Evolutionary conservation across 2,888 invertebrate species (phyloP).

Genomic region (Andrena haemorrhoa): DNA sequence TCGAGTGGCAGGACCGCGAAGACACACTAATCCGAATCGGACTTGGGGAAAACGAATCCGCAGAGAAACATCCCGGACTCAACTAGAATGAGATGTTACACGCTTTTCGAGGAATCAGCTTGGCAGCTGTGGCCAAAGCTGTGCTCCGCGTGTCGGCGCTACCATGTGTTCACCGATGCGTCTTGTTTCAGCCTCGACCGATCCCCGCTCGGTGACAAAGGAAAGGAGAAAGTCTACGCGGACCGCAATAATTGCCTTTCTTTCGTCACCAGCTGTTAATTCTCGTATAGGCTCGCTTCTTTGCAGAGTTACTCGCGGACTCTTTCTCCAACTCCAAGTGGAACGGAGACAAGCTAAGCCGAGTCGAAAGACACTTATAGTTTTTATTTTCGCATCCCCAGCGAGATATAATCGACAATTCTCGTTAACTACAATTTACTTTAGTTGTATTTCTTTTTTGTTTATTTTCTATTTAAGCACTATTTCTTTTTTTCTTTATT

Average conservation of each 20-base stretch:
- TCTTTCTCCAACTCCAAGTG: neutral
- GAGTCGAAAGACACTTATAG: no score
- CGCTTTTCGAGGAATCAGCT: slow-evolving; percentile 13
- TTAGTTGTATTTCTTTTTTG: no score
- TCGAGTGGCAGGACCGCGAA: neutral
- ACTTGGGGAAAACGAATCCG: neutral
- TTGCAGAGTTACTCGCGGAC: neutral
- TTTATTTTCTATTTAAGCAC: no score
- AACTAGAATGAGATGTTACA: neutral
- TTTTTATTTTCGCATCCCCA: slow-evolving; percentile 1
- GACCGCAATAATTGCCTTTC: slow-evolving; percentile 15
- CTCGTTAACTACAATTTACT: no score
- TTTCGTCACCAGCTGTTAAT: slow-evolving; percentile 10
- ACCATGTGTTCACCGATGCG: slow-evolving; percentile 37
- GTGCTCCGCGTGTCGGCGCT: slow-evolving; percentile 2
- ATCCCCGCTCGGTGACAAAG: slow-evolving; percentile 24
- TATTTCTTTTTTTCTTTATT: no score
- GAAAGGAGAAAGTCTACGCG: slow-evolving; percentile 34
- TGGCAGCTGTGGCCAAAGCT: slow-evolving; percentile 26
- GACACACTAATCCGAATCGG: neutral
- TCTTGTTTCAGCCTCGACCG: slow-evolving; percentile 24
- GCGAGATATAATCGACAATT: no score
- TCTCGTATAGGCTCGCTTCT: neutral
- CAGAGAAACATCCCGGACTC: neutral
- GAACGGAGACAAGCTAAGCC: neutral